phyloP scores from a whole-genome alignment of 2,113 vertebrate genomes.

The Lepisosteus oculatus region DNA sequence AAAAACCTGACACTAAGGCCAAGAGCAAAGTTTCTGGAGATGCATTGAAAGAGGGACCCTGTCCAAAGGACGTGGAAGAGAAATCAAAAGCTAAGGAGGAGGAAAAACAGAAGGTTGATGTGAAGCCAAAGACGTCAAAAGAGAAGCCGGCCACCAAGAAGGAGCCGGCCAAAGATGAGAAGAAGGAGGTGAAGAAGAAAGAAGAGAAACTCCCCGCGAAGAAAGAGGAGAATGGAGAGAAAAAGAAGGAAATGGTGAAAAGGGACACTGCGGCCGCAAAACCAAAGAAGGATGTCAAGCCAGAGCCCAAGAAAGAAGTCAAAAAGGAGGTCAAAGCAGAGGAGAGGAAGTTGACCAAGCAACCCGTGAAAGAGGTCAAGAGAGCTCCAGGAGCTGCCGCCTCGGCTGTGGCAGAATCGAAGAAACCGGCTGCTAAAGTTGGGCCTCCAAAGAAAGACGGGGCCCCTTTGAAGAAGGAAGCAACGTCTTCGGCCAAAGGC shows the following conservation, averaged over 20 bases:
- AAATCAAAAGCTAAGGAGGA: conserved; percentile 54
- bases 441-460: conserved; percentile 50
- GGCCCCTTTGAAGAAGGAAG: conserved; percentile 50
- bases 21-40: conserved; percentile 61
- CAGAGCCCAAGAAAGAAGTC: conserved; percentile 57
- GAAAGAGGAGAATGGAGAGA: conserved; percentile 54
- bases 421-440: conserved; percentile 38
- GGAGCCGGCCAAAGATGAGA: conserved; percentile 68
- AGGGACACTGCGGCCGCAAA: conserved; percentile 48
- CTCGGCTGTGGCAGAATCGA: conserved; percentile 24
- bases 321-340: conserved; percentile 66
- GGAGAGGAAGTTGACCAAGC: conserved; percentile 55
- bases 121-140: conserved; percentile 51
- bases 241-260: conserved; percentile 52
- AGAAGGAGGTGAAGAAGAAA: conserved; percentile 52
- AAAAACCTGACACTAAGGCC: conserved; percentile 56
- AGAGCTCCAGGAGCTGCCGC: conserved; percentile 30
- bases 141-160: conserved; percentile 61
- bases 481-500: conserved; percentile 23
- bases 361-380: conserved; percentile 52
- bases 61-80: conserved; percentile 51
- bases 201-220: conserved; percentile 57
- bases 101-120: conserved; percentile 36
- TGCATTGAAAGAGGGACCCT: conserved; percentile 34
- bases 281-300: conserved; percentile 66